These are phyloP conservation scores for Stenurella melanura DNA, from an alignment of 2,888 invertebrate genomes.

Conservation along the genomic window DNA sequence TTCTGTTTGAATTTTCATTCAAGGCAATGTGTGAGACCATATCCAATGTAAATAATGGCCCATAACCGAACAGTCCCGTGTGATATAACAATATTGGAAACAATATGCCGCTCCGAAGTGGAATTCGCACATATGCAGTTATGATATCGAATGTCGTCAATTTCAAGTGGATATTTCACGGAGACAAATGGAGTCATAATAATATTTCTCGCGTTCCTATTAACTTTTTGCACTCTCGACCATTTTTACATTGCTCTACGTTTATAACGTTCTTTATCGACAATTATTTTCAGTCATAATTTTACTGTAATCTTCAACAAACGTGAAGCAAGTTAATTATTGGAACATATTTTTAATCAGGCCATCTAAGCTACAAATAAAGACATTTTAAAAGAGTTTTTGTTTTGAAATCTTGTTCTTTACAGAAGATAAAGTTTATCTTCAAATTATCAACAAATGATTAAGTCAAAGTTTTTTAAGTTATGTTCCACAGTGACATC, in stretches of 20 bases:
- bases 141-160: slow-evolving; percentile 36
- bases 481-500: too few relatives aligned
- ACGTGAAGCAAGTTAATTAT: too few relatives aligned
- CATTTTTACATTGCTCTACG: neutral
- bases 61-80: slow-evolving; percentile 39
- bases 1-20: slow-evolving; percentile 16
- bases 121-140: slow-evolving; percentile 36
- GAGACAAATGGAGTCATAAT: slow-evolving; percentile 32
- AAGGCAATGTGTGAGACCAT: slow-evolving; percentile 15
- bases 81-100: slow-evolving; percentile 37
- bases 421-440: too few relatives aligned
- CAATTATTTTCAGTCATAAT: too few relatives aligned
- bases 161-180: slow-evolving; percentile 36
- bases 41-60: slow-evolving; percentile 39
- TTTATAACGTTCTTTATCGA: neutral
- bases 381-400: too few relatives aligned
- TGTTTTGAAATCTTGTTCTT: too few relatives aligned
- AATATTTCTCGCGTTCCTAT: slow-evolving; percentile 27
- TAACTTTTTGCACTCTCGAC: slow-evolving; percentile 25
- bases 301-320: too few relatives aligned
- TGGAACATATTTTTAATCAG: too few relatives aligned
- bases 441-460: too few relatives aligned
- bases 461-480: too few relatives aligned
- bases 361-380: too few relatives aligned
- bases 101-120: slow-evolving; percentile 25